Percentiles rank a stretch among this genome's conserved stretches.
These are phyloP conservation scores for Sycobia sp. DNA, from an alignment of 1,140 invertebrate species.

Conservation along the genomic window DNA sequence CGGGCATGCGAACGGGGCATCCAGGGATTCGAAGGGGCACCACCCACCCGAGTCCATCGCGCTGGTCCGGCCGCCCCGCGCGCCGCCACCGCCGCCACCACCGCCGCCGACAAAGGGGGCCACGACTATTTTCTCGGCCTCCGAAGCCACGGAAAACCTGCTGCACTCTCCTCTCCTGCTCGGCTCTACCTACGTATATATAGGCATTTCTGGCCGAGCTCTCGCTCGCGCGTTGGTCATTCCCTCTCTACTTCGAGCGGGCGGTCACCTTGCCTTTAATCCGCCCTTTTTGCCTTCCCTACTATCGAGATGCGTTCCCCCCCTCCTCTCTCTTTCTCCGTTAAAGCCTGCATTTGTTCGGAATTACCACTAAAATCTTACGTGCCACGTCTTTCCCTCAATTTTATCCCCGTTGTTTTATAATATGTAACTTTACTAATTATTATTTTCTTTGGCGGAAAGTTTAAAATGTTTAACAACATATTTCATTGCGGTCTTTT, in stretches of 20 bases:
- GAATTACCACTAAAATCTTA: slow-evolving; percentile 9
- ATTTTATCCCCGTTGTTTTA: too few relatives aligned
- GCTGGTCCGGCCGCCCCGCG: slow-evolving; percentile 58
- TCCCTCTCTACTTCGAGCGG: slow-evolving; percentile 3
- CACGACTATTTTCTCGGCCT: slow-evolving; percentile 50
- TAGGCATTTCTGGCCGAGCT: slow-evolving; percentile 20
- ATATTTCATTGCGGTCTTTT: too few relatives aligned
- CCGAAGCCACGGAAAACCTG: slow-evolving; percentile 10
- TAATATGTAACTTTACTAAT: too few relatives aligned
- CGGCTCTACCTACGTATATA: too few relatives aligned
- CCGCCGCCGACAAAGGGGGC: slow-evolving; percentile 16
- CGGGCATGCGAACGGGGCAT: slow-evolving; percentile 50
- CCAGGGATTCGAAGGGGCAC: slow-evolving; percentile 58
- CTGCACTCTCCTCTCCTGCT: slow-evolving; percentile 16
- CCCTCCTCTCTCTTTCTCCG: not conserved
- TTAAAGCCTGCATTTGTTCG: slow-evolving; percentile 16
- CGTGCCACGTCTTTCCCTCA: not conserved
- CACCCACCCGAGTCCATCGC: slow-evolving; percentile 61
- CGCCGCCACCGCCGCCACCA: slow-evolving; percentile 20
- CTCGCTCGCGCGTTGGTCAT: not conserved
- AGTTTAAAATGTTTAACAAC: too few relatives aligned
- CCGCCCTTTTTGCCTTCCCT: slow-evolving; percentile 34
- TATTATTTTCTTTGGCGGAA: too few relatives aligned
- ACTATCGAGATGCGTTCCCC: slow-evolving; percentile 30
- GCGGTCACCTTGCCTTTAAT: slow-evolving; percentile 34